A percentile compares a stretch with the other conserved stretches of the same genome.
These are phyloP conservation scores for Hirundichthys speculiger DNA, from an alignment of 2,113 vertebrate species.

Conservation along the genomic window DNA sequence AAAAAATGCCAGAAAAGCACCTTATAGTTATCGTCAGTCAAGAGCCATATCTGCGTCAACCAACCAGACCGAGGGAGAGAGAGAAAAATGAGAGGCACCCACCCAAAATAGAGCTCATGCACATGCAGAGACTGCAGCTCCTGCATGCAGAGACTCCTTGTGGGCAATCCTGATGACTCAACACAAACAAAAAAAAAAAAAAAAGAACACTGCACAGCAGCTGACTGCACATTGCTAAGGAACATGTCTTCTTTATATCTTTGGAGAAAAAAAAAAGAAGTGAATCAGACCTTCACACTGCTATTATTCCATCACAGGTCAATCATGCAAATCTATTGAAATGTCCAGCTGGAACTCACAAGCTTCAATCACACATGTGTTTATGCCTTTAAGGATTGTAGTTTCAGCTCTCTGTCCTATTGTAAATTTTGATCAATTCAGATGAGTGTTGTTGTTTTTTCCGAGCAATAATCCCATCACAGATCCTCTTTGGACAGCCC, in stretches of 20 bases:
- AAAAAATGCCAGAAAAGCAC: background rate
- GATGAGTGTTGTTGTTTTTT: slow-evolving; percentile 38
- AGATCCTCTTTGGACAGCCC: slow-evolving; percentile 68
- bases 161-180: slow-evolving; percentile 56
- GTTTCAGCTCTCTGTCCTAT: slow-evolving; percentile 7
- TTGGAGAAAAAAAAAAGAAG: background rate
- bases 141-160: slow-evolving; percentile 2
- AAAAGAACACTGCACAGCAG: no score
- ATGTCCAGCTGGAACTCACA: no score
- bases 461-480: slow-evolving; percentile 63
- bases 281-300: background rate
- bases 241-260: background rate
- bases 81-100: background rate
- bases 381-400: slow-evolving; percentile 1
- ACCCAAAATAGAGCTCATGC: slow-evolving; percentile 2
- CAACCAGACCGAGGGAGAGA: background rate
- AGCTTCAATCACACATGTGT: background rate
- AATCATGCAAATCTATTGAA: background rate
- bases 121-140: slow-evolving; percentile 48
- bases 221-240: background rate
- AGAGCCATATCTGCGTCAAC: background rate
- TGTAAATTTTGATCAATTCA: slow-evolving; percentile 33
- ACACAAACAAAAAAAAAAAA: slow-evolving; percentile 14
- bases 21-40: background rate
- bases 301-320: background rate